A percentile compares a stretch with the other conserved stretches of the same genome.
Evolutionary conservation across 2,888 invertebrate species (phyloP).

Genomic region (Andrena chrysosceles): DNA sequence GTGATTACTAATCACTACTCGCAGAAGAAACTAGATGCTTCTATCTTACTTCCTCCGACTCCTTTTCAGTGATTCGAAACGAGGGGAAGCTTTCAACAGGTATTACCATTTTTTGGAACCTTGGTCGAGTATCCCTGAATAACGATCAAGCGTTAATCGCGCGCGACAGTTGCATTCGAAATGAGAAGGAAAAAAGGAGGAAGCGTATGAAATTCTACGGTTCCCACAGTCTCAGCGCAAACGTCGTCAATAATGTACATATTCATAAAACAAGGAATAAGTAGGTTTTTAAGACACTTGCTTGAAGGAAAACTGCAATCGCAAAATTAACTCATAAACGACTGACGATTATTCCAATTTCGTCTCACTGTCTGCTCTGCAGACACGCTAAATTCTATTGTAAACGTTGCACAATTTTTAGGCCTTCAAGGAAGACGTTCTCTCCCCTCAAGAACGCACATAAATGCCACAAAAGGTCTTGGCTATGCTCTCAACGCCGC

Average conservation of each 20-base stretch:
- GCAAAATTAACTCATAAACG: neutral
- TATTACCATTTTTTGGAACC: neutral
- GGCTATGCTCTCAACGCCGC: neutral
- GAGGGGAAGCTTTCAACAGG: neutral
- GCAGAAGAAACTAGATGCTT: conserved; percentile 18
- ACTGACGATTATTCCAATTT: neutral
- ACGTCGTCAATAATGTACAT: neutral
- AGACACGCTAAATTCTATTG: neutral
- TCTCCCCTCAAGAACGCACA: neutral
- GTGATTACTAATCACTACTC: conserved; percentile 20
- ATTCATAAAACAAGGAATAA: conserved; percentile 21
- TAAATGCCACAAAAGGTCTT: conserved; percentile 6
- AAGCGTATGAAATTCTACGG: neutral
- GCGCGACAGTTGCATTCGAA: neutral
- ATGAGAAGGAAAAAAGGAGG: conserved; percentile 1
- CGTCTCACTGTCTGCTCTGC: neutral
- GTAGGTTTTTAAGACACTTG: neutral
- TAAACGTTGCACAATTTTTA: neutral
- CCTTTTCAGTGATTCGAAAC: conserved; percentile 11
- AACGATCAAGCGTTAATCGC: conserved; percentile 10
- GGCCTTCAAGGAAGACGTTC: neutral
- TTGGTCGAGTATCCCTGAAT: too few species aligned
- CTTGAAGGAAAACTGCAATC: conserved; percentile 23
- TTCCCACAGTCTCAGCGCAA: neutral
- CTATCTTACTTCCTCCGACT: conserved; percentile 23